These are phyloP conservation scores for Dysdera silvatica DNA, from an alignment of 1,140 invertebrate species.

Conservation along the genomic window DNA sequence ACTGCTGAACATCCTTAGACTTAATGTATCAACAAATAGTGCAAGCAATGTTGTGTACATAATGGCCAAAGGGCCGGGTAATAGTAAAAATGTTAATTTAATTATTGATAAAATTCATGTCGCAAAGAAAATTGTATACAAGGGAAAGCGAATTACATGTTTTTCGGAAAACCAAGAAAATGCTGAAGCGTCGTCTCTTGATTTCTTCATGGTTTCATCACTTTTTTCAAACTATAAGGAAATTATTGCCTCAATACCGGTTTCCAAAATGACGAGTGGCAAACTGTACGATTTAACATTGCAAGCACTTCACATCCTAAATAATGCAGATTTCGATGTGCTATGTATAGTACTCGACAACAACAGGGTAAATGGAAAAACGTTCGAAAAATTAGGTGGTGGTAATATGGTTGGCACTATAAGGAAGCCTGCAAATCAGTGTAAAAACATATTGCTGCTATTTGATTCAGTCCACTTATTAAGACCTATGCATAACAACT, in stretches of 20 bases:
- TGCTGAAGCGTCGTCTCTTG: background rate
- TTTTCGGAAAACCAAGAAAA: background rate
- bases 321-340: too few species aligned
- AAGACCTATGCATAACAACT: too few species aligned
- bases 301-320: too few species aligned
- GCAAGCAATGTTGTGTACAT: background rate
- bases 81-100: background rate
- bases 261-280: background rate
- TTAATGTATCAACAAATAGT: background rate
- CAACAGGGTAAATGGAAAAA: too few species aligned
- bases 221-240: background rate
- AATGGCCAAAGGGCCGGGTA: background rate
- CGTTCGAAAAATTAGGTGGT: too few species aligned
- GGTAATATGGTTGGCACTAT: too few species aligned
- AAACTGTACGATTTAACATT: background rate
- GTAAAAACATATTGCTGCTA: too few species aligned
- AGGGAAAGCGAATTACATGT: background rate
- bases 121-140: background rate
- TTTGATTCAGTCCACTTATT: too few species aligned
- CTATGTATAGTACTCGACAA: too few species aligned
- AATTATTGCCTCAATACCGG: background rate
- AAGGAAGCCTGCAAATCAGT: too few species aligned
- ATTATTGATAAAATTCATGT: slow-evolving; percentile 1
- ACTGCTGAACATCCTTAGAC: too few species aligned
- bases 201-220: slow-evolving; percentile 1